Percentiles rank a stretch among this genome's conserved stretches.
Evolutionary conservation across 1,140 invertebrate genomes (phyloP).

Genomic region (Sinonovacula constricta): DNA sequence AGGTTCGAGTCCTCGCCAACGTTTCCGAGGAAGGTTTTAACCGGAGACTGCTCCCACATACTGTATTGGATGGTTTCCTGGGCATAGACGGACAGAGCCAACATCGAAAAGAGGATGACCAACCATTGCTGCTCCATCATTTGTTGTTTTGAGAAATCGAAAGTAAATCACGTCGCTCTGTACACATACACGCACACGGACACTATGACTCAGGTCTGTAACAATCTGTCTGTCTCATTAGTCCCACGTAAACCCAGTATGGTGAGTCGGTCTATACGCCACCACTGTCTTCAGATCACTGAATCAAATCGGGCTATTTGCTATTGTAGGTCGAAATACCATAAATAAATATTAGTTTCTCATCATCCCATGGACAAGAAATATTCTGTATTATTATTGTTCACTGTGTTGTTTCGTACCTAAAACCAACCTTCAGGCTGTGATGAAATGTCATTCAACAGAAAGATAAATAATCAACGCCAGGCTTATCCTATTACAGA

Average conservation of each 20-base stretch:
- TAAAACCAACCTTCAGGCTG: slow-evolving; percentile 21
- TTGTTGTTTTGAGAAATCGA: not conserved
- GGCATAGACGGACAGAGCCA: slow-evolving; percentile 11
- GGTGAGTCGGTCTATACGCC: slow-evolving; percentile 3
- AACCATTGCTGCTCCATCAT: not conserved
- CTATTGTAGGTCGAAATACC: slow-evolving; percentile 14
- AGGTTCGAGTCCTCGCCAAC: slow-evolving; percentile 62
- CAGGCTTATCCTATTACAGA: slow-evolving; percentile 47
- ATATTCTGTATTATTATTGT: slow-evolving; percentile 47
- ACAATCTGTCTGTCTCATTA: too few relatives aligned
- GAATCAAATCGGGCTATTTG: not conserved
- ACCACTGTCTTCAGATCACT: not conserved
- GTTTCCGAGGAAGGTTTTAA: slow-evolving; percentile 56
- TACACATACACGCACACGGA: slow-evolving; percentile 15
- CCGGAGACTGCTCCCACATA: slow-evolving; percentile 29
- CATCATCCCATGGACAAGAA: slow-evolving; percentile 45
- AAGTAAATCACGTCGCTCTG: slow-evolving; percentile 2
- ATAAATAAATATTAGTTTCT: slow-evolving; percentile 48
- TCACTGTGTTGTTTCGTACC: not conserved
- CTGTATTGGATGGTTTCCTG: slow-evolving; percentile 39
- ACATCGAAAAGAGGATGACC: not conserved
- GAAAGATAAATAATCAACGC: slow-evolving; percentile 34
- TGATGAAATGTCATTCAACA: slow-evolving; percentile 17
- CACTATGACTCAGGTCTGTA: not conserved
- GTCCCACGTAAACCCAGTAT: too few relatives aligned